Evolutionary conservation across 2,797 vertebrate genomes (phyloP).

Genomic region (Sparidentex hasta): DNA sequence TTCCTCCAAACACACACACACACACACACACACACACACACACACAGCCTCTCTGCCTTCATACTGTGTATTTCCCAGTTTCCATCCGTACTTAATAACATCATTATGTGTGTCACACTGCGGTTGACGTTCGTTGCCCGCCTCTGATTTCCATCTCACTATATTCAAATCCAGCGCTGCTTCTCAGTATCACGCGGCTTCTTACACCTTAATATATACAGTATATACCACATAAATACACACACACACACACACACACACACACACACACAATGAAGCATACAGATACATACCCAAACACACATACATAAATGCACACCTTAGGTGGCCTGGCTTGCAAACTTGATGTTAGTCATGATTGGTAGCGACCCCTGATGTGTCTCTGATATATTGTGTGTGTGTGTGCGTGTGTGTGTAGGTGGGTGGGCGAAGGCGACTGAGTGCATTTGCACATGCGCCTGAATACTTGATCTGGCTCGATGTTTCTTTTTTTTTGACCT

Average conservation of each 20-base stretch:
- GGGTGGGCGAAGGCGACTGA: not conserved
- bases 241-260: not conserved
- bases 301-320: constrained; percentile 16
- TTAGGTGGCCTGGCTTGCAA: constrained; percentile 20
- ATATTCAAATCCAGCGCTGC: constrained; percentile 12
- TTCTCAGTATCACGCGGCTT: constrained; percentile 2
- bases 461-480: not conserved
- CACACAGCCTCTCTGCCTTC: not conserved
- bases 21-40: not conserved
- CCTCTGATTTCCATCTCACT: constrained; percentile 31
- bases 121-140: constrained; percentile 3
- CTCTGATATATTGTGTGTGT: constrained; percentile 30
- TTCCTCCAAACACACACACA: not conserved
- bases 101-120: constrained; percentile 47
- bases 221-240: not conserved
- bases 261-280: not conserved
- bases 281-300: not conserved
- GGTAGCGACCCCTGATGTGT: constrained; percentile 43
- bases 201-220: constrained; percentile 2
- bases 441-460: not conserved
- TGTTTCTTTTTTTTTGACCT: constrained; percentile 14
- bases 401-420: not conserved
- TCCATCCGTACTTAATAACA: constrained; percentile 22
- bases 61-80: constrained; percentile 9
- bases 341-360: constrained; percentile 35